Percentiles rank a stretch among this genome's conserved stretches.
Evolutionary conservation across 2,113 vertebrate genomes (phyloP).

Genomic region (Scophthalmus maximus): DNA sequence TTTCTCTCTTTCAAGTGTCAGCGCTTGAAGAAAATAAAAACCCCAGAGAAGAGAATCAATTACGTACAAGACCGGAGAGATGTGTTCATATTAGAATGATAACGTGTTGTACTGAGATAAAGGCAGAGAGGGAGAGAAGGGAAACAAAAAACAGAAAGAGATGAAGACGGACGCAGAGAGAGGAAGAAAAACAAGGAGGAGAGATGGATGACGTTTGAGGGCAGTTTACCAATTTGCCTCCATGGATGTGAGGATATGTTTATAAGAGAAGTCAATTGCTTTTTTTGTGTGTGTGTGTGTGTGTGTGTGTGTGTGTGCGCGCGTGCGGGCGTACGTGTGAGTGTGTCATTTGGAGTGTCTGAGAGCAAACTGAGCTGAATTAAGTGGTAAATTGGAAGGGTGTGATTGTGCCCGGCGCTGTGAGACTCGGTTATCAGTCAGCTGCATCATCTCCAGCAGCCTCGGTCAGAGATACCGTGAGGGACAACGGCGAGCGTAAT

Average conservation of each 20-base stretch:
- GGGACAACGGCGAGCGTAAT: constrained; percentile 33
- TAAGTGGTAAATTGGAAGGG: constrained; percentile 63
- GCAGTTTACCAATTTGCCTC: constrained; percentile 41
- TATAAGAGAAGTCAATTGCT: too few relatives aligned
- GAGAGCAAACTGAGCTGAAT: constrained; percentile 54
- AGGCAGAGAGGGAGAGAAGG: constrained; percentile 4
- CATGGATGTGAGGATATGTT: background rate
- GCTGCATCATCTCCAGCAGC: constrained; percentile 40
- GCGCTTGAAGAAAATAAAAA: constrained; percentile 66
- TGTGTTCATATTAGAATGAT: constrained; percentile 69
- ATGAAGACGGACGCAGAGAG: background rate
- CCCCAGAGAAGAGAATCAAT: constrained; percentile 58
- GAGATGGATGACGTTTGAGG: constrained; percentile 30
- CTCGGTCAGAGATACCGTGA: background rate
- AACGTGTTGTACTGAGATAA: constrained; percentile 41
- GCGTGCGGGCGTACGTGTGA: background rate
- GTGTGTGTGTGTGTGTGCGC: constrained; percentile 6
- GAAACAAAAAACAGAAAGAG: background rate
- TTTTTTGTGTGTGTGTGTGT: constrained; percentile 2
- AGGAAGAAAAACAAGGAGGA: background rate
- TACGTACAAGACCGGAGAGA: constrained; percentile 59
- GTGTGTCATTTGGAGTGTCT: constrained; percentile 6
- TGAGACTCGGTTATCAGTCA: constrained; percentile 50
- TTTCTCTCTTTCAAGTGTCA: constrained; percentile 53
- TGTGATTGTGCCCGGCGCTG: constrained; percentile 45